phyloP scores from a whole-genome alignment of 2,888 invertebrate species.

The Archips xylosteana region DNA sequence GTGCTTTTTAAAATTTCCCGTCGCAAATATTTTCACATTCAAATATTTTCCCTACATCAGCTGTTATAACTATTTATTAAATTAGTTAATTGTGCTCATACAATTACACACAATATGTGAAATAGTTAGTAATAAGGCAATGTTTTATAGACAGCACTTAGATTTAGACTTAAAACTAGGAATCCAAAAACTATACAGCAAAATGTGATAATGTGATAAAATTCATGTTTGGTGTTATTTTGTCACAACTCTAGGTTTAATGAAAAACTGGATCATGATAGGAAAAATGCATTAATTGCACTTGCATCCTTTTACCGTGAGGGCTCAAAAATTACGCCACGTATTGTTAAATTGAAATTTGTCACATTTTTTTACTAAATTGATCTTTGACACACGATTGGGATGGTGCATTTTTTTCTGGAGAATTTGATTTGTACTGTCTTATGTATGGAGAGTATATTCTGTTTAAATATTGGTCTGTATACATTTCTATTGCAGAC shows the following conservation, averaged over 20 bases:
- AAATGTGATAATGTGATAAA: slow-evolving; percentile 48
- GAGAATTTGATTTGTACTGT: not conserved
- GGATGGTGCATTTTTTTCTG: not conserved
- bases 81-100: slow-evolving; percentile 67
- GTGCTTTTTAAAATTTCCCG: not conserved
- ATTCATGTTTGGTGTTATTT: slow-evolving; percentile 26
- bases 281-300: not conserved
- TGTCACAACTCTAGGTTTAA: slow-evolving; percentile 17
- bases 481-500: not conserved
- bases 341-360: not conserved
- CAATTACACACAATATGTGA: slow-evolving; percentile 61
- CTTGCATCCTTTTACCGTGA: not conserved
- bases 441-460: not conserved
- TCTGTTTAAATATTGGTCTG: not conserved
- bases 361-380: no score
- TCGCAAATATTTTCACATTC: slow-evolving; percentile 5
- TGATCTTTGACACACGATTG: not conserved
- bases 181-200: slow-evolving; percentile 48
- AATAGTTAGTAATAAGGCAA: slow-evolving; percentile 74
- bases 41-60: slow-evolving; percentile 26
- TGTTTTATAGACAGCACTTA: slow-evolving; percentile 75
- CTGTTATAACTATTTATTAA: slow-evolving; percentile 46
- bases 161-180: slow-evolving; percentile 47
- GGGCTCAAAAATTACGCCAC: not conserved
- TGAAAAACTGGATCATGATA: not conserved